A percentile compares a stretch with the other conserved stretches of the same genome.
Evolutionary conservation across 2,797 vertebrate genomes (phyloP).

Genomic region (Phyllotis vaccarum): DNA sequence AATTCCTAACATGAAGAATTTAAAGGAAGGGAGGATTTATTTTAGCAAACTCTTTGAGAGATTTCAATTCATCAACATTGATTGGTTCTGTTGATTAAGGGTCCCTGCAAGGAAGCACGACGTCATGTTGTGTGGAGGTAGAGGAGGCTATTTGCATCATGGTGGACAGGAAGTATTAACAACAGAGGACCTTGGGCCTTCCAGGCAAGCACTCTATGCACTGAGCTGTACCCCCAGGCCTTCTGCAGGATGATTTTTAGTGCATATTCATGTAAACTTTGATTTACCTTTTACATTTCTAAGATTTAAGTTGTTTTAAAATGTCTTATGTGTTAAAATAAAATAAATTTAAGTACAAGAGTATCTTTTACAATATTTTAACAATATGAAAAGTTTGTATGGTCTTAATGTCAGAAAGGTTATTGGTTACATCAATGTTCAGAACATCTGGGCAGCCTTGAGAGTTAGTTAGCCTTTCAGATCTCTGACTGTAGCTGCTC

Average conservation of each 20-base stretch:
- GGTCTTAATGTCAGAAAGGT: neutral
- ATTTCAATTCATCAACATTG: neutral
- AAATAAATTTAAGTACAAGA: neutral
- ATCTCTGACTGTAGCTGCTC: neutral
- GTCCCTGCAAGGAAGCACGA: too few species aligned
- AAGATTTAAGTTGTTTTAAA: neutral
- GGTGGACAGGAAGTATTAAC: neutral
- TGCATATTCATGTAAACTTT: neutral
- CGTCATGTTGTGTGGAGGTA: neutral
- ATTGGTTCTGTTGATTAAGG: neutral
- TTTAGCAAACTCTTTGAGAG: neutral
- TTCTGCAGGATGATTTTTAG: neutral
- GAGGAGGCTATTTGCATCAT: neutral
- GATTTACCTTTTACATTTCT: neutral
- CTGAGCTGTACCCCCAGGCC: neutral
- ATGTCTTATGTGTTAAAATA: slow-evolving; percentile 22
- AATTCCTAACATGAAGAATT: neutral
- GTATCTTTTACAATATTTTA: neutral
- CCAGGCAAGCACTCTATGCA: neutral
- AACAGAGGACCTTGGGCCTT: neutral
- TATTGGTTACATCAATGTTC: neutral
- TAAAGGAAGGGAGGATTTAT: neutral
- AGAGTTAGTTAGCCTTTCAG: neutral
- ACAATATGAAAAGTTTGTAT: neutral
- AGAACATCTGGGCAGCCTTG: neutral